Percentiles rank a stretch among this genome's conserved stretches.
These are phyloP conservation scores for Drosophila azteca DNA, from an alignment of 1,140 invertebrate species.

Conservation along the genomic window DNA sequence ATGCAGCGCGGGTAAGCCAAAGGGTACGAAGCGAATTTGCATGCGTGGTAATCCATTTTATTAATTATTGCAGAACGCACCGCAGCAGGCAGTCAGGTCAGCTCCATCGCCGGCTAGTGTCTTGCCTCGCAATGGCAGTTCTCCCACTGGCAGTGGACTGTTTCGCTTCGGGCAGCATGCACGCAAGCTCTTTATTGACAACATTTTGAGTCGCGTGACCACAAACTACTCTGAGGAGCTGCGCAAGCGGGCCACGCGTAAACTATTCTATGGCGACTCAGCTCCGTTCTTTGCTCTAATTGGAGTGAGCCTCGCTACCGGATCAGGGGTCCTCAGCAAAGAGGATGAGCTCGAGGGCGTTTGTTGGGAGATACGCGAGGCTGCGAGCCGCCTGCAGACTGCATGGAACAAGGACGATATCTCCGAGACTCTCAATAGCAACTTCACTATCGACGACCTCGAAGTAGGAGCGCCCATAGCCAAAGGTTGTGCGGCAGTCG, in stretches of 20 bases:
- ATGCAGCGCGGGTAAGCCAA: constrained; percentile 63
- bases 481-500: constrained; percentile 93
- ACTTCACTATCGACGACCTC: constrained; percentile 86
- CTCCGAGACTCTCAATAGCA: constrained; percentile 78
- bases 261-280: constrained; percentile 88
- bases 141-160: constrained; percentile 81
- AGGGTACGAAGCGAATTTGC: too few species aligned
- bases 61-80: constrained; percentile 12
- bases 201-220: constrained; percentile 88
- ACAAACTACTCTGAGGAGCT: constrained; percentile 87
- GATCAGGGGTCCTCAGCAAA: constrained; percentile 90
- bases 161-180: constrained; percentile 86
- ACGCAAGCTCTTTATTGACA: constrained; percentile 88
- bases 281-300: constrained; percentile 90
- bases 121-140: constrained; percentile 29
- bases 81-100: constrained; percentile 40
- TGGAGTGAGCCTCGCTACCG: constrained; percentile 90
- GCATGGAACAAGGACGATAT: constrained; percentile 85
- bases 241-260: constrained; percentile 86
- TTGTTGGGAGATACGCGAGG: constrained; percentile 91
- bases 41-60: neutral
- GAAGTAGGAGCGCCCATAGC: constrained; percentile 89
- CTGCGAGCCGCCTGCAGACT: constrained; percentile 87
- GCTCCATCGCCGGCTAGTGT: constrained; percentile 26
- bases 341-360: constrained; percentile 91